Evolutionary conservation across 2,888 invertebrate genomes (phyloP).

Genomic region (Venusia cambrica): DNA sequence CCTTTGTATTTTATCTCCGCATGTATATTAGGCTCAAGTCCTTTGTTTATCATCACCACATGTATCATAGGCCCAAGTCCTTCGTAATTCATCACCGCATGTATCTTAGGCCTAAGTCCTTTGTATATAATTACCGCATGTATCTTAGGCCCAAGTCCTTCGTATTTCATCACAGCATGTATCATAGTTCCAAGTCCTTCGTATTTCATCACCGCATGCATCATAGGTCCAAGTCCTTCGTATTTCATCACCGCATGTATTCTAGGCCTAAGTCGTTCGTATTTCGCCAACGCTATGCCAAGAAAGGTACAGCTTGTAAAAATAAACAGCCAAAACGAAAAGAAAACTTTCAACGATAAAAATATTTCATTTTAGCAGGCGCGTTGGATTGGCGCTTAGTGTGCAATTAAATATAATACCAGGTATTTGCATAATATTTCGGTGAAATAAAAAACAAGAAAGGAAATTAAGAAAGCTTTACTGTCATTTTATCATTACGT

Average conservation of each 20-base stretch:
- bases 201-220: too few relatives aligned
- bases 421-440: conserved; percentile 61
- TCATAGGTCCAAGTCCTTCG: too few relatives aligned
- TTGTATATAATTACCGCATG: too few relatives aligned
- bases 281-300: conserved; percentile 10
- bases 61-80: too few relatives aligned
- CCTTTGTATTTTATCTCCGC: too few relatives aligned
- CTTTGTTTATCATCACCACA: too few relatives aligned
- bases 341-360: conserved; percentile 42
- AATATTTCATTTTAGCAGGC: conserved; percentile 43
- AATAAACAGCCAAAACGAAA: conserved; percentile 30
- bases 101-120: too few relatives aligned
- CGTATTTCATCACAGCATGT: conserved; percentile 9
- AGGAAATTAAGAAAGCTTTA: conserved; percentile 42
- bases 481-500: too few relatives aligned
- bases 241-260: too few relatives aligned
- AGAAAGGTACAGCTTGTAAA: conserved; percentile 23
- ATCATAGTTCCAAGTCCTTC: too few relatives aligned
- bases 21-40: too few relatives aligned
- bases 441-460: conserved; percentile 41
- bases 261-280: conserved; percentile 6
- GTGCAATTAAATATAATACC: conserved; percentile 61
- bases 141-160: conserved; percentile 4
- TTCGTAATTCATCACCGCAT: too few relatives aligned
- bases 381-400: conserved; percentile 38